Evolutionary conservation across 2,113 vertebrate genomes (phyloP).

Genomic region (Gorsachius goisagi): DNA sequence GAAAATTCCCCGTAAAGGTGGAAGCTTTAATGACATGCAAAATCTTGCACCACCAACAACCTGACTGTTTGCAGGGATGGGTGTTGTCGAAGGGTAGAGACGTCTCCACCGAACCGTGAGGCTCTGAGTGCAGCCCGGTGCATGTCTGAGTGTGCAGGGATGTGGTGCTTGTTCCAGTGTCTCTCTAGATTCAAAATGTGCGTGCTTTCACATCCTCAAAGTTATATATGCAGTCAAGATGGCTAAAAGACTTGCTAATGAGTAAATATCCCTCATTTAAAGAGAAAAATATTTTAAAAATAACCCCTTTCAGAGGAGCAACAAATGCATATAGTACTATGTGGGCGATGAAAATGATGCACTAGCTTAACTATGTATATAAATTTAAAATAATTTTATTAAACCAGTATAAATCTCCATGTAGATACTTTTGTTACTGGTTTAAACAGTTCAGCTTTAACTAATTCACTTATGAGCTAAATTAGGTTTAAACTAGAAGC

Average conservation of each 20-base stretch:
- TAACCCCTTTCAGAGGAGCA: background rate
- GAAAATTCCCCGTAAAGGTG: background rate
- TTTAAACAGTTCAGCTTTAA: background rate
- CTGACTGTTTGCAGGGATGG: accelerated
- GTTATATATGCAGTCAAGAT: background rate
- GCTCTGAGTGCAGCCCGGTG: too few species aligned
- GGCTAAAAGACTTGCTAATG: background rate
- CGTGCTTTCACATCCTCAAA: background rate
- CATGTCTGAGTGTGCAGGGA: background rate
- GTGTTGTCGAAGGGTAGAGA: accelerated
- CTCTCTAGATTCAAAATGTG: background rate
- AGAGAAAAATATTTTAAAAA: background rate
- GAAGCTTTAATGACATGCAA: background rate
- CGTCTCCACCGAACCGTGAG: accelerated
- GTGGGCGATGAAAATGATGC: background rate
- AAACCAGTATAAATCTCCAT: background rate
- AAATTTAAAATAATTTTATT: background rate
- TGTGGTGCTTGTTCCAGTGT: background rate
- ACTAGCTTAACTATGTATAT: background rate
- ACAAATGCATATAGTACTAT: background rate
- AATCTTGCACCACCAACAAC: background rate
- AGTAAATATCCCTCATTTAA: background rate
- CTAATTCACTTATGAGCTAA: background rate
- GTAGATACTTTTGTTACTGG: background rate
- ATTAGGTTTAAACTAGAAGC: background rate